Percentiles rank a stretch among this genome's conserved stretches.
These are phyloP conservation scores for Thumatha senex DNA, from an alignment of 2,888 invertebrate species.

Conservation along the genomic window DNA sequence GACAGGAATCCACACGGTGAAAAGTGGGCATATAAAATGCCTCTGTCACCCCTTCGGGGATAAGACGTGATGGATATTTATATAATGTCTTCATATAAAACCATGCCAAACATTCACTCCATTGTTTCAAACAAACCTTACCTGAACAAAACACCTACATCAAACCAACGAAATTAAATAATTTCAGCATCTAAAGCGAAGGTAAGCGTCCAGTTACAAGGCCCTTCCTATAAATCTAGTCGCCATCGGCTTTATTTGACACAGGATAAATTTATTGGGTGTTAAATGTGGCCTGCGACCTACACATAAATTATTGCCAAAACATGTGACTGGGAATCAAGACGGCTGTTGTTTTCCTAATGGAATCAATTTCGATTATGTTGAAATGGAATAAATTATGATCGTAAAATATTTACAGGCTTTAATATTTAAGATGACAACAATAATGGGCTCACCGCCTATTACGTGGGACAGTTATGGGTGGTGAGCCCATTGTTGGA, in stretches of 20 bases:
- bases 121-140: neutral
- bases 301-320: constrained; percentile 58
- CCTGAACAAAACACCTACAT: neutral
- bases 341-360: constrained; percentile 28
- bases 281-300: constrained; percentile 57
- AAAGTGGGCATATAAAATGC: too few relatives aligned
- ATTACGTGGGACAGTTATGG: too few relatives aligned
- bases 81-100: too few relatives aligned
- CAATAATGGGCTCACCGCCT: too few relatives aligned
- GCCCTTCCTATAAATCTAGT: constrained; percentile 55
- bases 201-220: constrained; percentile 38
- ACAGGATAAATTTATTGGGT: constrained; percentile 70
- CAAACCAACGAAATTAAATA: constrained; percentile 4
- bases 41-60: too few relatives aligned
- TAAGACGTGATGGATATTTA: too few relatives aligned
- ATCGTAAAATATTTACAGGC: too few relatives aligned
- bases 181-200: constrained; percentile 22
- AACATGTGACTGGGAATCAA: constrained; percentile 43
- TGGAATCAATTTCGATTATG: neutral
- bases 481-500: too few relatives aligned
- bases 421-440: too few relatives aligned
- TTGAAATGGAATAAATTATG: neutral
- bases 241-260: constrained; percentile 64
- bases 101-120: neutral
- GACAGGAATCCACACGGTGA: too few relatives aligned